Percentiles rank a stretch among this genome's conserved stretches.
Evolutionary conservation across 2,888 invertebrate genomes (phyloP).

Genomic region (Nemotelus pantherinus): DNA sequence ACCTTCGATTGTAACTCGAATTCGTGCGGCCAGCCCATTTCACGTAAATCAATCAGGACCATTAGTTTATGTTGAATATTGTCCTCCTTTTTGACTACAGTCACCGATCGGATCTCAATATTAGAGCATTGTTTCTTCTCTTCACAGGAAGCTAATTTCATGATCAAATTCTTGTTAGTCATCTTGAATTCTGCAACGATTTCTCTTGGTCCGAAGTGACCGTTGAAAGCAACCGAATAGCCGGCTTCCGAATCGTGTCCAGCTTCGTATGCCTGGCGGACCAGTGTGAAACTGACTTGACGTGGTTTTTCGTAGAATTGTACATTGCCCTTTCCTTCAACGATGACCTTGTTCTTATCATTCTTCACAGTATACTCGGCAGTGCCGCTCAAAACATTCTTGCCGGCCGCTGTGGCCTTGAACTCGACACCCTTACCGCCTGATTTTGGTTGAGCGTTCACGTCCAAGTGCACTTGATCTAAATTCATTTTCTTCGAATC

Average conservation of each 20-base stretch:
- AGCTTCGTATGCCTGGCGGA: constrained; percentile 71
- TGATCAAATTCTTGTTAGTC: constrained; percentile 77
- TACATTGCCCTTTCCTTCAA: constrained; percentile 80
- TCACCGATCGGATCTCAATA: constrained; percentile 67
- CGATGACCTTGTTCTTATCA: constrained; percentile 71
- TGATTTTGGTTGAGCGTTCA: constrained; percentile 70
- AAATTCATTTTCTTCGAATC: constrained; percentile 73
- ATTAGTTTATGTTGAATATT: constrained; percentile 71
- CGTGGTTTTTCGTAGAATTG: constrained; percentile 75
- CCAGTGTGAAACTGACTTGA: constrained; percentile 79
- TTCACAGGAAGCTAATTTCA: constrained; percentile 78
- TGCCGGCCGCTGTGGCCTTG: constrained; percentile 70
- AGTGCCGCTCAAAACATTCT: constrained; percentile 74
- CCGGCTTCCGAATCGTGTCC: constrained; percentile 73
- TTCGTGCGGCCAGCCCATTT: constrained; percentile 78
- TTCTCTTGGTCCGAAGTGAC: constrained; percentile 75
- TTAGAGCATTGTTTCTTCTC: constrained; percentile 82
- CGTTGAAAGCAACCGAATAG: constrained; percentile 72
- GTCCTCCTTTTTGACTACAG: constrained; percentile 55
- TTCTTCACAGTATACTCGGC: constrained; percentile 76
- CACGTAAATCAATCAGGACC: constrained; percentile 76
- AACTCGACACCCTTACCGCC: constrained; percentile 73
- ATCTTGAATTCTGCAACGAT: constrained; percentile 76
- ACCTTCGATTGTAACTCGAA: constrained; percentile 76
- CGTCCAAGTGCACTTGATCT: constrained; percentile 73